Evolutionary conservation across 1,140 invertebrate genomes (phyloP).

Genomic region (Zaprionus nigranus): DNA sequence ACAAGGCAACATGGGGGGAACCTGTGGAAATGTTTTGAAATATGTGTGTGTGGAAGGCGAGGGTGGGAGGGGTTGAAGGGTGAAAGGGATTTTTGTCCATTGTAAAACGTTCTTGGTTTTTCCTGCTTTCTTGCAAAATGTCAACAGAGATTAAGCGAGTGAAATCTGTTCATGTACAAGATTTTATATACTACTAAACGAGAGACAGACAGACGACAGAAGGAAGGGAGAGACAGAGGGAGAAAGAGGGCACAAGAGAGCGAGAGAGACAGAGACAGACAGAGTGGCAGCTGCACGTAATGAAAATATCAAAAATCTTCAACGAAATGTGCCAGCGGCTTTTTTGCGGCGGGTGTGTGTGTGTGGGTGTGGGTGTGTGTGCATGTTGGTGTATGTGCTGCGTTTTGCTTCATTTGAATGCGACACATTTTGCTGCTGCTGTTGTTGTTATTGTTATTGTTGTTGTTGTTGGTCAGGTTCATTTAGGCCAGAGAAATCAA

Average conservation of each 20-base stretch:
- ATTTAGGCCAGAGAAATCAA: slow-evolving; percentile 78
- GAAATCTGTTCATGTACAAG: slow-evolving; percentile 69
- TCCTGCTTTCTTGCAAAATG: slow-evolving; percentile 55
- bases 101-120: slow-evolving; percentile 10
- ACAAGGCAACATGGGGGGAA: neutral
- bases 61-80: neutral
- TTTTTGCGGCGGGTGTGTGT: slow-evolving; percentile 1
- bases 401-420: slow-evolving; percentile 74
- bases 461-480: slow-evolving; percentile 49
- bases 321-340: slow-evolving; percentile 74
- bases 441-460: neutral
- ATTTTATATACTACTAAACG: slow-evolving; percentile 65
- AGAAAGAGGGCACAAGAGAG: slow-evolving; percentile 9
- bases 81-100: slow-evolving; percentile 14
- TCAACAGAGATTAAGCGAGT: slow-evolving; percentile 76
- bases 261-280: slow-evolving; percentile 24
- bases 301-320: slow-evolving; percentile 81
- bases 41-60: too few relatives aligned
- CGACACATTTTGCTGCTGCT: slow-evolving; percentile 48
- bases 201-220: neutral
- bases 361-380: neutral
- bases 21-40: neutral
- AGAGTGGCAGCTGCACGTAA: slow-evolving; percentile 75
- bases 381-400: neutral
- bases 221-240: slow-evolving; percentile 9